Percentiles rank a stretch among this genome's conserved stretches.
phyloP scores from a whole-genome alignment of 2,113 vertebrate genomes.

The Suncus etruscus region DNA sequence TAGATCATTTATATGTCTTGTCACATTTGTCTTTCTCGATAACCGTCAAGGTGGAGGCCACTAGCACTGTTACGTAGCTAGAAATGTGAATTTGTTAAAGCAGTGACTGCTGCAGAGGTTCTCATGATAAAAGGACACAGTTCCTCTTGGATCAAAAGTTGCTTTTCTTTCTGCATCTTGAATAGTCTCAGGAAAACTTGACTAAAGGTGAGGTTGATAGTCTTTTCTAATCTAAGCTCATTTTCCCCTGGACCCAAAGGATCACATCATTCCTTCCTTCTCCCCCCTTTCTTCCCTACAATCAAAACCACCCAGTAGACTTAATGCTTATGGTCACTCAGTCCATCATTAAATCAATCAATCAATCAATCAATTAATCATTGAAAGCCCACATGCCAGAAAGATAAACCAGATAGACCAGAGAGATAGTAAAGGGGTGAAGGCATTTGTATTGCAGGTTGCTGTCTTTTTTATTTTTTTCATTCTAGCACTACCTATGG shows the following conservation, averaged over 20 bases:
- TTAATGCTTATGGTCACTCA: not conserved
- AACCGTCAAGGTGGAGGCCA: not conserved
- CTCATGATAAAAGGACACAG: not conserved
- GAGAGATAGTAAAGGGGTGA: no score
- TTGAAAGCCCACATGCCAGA: not conserved
- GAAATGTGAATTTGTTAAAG: not conserved
- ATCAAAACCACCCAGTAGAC: constrained; percentile 16
- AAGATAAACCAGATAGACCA: no score
- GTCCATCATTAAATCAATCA: no score
- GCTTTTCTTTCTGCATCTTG: constrained; percentile 36
- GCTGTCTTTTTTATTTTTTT: no score
- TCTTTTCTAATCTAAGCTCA: constrained; percentile 10
- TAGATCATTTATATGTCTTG: not conserved
- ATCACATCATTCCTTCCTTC: not conserved
- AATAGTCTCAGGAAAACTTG: constrained; percentile 32
- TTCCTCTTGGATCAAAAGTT: constrained; percentile 6
- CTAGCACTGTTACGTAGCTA: not conserved
- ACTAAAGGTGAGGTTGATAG: constrained; percentile 15
- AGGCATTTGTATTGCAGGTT: no score
- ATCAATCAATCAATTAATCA: not conserved
- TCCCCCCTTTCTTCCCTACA: not conserved
- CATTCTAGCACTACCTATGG: no score
- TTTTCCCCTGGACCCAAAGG: not conserved
- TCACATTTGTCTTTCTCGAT: constrained; percentile 32
- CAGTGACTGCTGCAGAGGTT: not conserved